phyloP scores from a whole-genome alignment of 2,888 invertebrate genomes.

The Nebria brevicollis region DNA sequence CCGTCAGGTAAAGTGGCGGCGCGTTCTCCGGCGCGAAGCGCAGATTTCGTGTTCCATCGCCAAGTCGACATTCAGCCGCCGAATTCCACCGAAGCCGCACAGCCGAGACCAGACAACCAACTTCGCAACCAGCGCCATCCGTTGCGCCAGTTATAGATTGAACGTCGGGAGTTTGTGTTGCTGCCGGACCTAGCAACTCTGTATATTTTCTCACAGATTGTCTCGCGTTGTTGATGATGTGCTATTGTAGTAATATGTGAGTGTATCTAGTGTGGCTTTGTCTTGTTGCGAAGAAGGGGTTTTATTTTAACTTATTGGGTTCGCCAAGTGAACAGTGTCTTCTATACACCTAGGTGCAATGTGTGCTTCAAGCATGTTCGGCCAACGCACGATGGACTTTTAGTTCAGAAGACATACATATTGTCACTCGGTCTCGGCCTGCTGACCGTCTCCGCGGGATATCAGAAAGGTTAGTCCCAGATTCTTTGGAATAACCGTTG shows the following conservation, averaged over 20 bases:
- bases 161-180: neutral
- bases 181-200: neutral
- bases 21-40: neutral
- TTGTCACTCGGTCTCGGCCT: neutral
- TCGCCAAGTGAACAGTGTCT: neutral
- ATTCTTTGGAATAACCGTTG: neutral
- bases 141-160: constrained; percentile 9
- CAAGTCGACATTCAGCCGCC: constrained; percentile 14
- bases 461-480: constrained; percentile 30
- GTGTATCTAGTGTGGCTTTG: neutral
- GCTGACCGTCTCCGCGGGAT: constrained; percentile 14
- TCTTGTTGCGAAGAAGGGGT: neutral
- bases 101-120: neutral
- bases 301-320: neutral
- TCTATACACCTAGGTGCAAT: neutral
- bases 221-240: neutral
- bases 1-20: constrained; percentile 26
- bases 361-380: neutral
- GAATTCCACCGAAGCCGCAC: constrained; percentile 8
- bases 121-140: neutral
- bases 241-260: neutral
- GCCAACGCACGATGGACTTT: neutral
- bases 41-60: neutral
- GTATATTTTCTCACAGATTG: neutral
- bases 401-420: neutral